Conservation (phyloP, 2,888 invertebrate species). For the Leptura quadrifasciata region DNA sequence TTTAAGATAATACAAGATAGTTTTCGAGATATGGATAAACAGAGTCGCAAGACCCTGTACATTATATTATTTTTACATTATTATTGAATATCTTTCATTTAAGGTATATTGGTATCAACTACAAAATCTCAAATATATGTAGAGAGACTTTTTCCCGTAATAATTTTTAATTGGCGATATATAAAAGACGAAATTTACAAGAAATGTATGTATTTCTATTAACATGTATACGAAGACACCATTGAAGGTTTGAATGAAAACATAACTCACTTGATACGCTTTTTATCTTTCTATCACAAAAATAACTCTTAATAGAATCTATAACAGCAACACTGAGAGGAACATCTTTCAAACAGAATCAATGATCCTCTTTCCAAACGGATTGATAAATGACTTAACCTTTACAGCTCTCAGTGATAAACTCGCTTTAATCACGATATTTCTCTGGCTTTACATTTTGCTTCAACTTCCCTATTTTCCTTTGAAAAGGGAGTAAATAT, state of each 20-base stretch:
- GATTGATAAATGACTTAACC: slow-evolving; percentile 58
- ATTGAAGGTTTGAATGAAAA: slow-evolving; percentile 13
- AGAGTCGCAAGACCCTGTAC: too few relatives aligned
- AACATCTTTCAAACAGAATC: slow-evolving; percentile 51
- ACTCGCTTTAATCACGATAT: slow-evolving; percentile 45
- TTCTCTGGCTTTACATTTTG: slow-evolving; percentile 38
- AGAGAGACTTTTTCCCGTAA: too few relatives aligned
- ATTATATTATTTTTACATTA: too few relatives aligned
- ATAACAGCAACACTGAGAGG: slow-evolving; percentile 34
- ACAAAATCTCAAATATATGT: too few relatives aligned
- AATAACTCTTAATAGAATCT: slow-evolving; percentile 34
- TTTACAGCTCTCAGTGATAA: slow-evolving; percentile 44
- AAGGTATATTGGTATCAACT: too few relatives aligned
- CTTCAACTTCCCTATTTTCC: slow-evolving; percentile 9
- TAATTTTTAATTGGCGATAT: too few relatives aligned
- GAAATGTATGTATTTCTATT: too few relatives aligned
- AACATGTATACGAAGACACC: too few relatives aligned
- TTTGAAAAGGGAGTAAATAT: slow-evolving; percentile 28
- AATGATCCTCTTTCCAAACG: slow-evolving; percentile 53
- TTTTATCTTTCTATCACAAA: slow-evolving; percentile 31
- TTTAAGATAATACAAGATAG: too few relatives aligned
- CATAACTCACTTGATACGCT: not conserved
- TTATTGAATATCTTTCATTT: too few relatives aligned
- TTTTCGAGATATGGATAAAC: too few relatives aligned
- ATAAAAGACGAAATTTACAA: too few relatives aligned